These are phyloP conservation scores for Plusia festucae DNA, from an alignment of 2,888 invertebrate species.

Conservation along the genomic window DNA sequence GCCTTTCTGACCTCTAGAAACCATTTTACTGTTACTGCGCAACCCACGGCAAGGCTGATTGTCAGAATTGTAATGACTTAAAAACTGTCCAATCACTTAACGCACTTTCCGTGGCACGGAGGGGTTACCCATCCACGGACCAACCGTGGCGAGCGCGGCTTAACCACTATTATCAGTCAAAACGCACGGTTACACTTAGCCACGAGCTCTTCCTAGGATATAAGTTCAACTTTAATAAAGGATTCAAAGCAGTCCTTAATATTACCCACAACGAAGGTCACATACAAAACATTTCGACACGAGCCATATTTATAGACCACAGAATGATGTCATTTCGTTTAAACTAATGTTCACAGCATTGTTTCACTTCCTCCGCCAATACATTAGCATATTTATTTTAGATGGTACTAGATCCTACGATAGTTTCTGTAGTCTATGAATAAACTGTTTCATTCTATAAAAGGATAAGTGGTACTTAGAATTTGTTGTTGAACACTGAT, in stretches of 20 bases:
- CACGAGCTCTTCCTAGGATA: too few species aligned
- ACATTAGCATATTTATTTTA: constrained; percentile 45
- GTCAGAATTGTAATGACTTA: too few species aligned
- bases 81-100: too few species aligned
- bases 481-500: constrained; percentile 9
- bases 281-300: constrained; percentile 10
- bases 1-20: too few species aligned
- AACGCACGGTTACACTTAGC: too few species aligned
- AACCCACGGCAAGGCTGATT: too few species aligned
- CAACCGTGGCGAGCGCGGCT: too few species aligned
- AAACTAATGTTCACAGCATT: constrained; percentile 36
- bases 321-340: constrained; percentile 37
- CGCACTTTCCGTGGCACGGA: too few species aligned
- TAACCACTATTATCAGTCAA: too few species aligned
- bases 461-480: constrained; percentile 27
- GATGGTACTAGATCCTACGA: constrained; percentile 40
- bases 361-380: constrained; percentile 27
- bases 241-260: constrained; percentile 1
- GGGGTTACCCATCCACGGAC: too few species aligned
- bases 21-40: too few species aligned
- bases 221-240: too few species aligned
- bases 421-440: constrained; percentile 35
- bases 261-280: constrained; percentile 21
- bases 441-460: constrained; percentile 27
- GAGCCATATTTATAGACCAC: constrained; percentile 6